phyloP scores from a whole-genome alignment of 2,113 vertebrate species.

The Petromus typicus region DNA sequence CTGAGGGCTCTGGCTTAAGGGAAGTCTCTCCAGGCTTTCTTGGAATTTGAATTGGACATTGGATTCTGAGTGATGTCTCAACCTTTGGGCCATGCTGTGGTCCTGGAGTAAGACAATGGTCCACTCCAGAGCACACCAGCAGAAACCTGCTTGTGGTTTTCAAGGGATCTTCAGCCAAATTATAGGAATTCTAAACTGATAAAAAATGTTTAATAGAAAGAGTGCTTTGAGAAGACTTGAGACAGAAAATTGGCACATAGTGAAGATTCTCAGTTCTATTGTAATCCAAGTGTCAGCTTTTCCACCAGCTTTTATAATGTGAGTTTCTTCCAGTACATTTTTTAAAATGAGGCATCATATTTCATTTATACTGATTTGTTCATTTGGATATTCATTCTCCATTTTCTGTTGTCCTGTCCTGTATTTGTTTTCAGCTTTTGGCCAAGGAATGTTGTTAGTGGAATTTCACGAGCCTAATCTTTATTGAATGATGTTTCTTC shows the following conservation, averaged over 20 bases:
- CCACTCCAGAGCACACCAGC: neutral
- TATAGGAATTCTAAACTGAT: neutral
- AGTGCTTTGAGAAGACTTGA: neutral
- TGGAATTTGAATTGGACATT: neutral
- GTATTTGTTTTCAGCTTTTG: neutral
- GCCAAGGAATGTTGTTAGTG: neutral
- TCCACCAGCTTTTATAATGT: neutral
- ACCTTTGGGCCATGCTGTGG: neutral
- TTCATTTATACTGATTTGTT: neutral
- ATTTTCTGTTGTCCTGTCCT: neutral
- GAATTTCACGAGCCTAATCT: neutral
- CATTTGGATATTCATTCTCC: neutral
- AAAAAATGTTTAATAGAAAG: neutral
- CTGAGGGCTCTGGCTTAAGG: neutral
- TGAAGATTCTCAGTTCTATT: neutral
- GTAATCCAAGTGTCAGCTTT: neutral
- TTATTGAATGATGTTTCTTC: neutral
- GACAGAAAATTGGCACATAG: too few relatives aligned
- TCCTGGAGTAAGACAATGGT: neutral
- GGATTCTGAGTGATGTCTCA: neutral
- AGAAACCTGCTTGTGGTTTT: neutral
- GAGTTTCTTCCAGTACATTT: neutral
- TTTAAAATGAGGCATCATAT: neutral
- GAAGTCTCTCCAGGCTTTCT: neutral
- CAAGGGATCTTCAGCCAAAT: neutral